Conservation (phyloP, 30 jellyfish, hydroid and myxozoan genomes). For the Aurelia aurita complex sp. Pacific region DNA sequence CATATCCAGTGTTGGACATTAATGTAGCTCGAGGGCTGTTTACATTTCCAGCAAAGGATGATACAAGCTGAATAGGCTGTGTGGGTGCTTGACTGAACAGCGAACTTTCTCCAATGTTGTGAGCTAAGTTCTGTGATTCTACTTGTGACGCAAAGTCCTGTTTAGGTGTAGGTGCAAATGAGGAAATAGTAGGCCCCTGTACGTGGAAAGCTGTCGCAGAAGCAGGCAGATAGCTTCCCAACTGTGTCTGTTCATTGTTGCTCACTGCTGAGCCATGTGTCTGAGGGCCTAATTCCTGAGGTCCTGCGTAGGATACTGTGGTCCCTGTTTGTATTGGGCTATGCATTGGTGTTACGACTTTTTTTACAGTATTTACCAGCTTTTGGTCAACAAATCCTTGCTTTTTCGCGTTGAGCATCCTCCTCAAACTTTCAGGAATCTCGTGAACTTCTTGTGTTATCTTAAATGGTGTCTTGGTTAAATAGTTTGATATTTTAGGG, state of each 20-base stretch:
- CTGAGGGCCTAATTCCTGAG: background rate
- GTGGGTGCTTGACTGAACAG: background rate
- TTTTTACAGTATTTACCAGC: background rate
- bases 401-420: background rate
- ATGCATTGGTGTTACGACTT: background rate
- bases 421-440: slow-evolving; percentile 47
- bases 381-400: background rate
- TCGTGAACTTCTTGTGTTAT: slow-evolving; percentile 18
- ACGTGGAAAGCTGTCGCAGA: background rate
- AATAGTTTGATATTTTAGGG: slow-evolving; percentile 33
- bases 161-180: background rate
- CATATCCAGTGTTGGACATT: no score
- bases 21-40: no score
- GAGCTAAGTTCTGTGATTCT: background rate
- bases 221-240: background rate
- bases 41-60: no score
- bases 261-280: background rate
- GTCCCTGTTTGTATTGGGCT: background rate
- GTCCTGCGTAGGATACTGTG: background rate
- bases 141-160: background rate
- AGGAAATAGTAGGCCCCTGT: background rate
- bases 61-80: background rate
- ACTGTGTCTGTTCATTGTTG: background rate
- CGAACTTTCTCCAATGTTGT: background rate
- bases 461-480: slow-evolving; percentile 23